phyloP scores from a whole-genome alignment of 2,797 vertebrate species.

The Coendou prehensilis region DNA sequence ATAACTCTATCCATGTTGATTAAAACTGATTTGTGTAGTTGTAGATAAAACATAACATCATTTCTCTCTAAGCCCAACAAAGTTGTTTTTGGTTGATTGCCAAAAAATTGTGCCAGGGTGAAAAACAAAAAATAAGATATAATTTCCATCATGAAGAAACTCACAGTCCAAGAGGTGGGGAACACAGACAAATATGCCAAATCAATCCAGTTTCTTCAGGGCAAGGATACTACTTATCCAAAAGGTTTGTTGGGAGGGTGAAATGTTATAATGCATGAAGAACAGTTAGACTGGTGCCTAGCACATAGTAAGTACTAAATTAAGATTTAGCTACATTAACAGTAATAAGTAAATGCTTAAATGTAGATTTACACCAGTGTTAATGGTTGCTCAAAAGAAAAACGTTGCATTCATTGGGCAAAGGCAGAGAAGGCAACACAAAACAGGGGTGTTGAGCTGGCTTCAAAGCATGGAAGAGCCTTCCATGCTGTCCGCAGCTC shows the following conservation, averaged over 20 bases:
- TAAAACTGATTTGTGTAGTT: slow-evolving; percentile 17
- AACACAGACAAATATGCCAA: background rate
- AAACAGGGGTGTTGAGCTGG: background rate
- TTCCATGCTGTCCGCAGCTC: background rate
- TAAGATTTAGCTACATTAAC: background rate
- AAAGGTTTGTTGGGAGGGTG: background rate
- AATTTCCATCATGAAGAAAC: background rate
- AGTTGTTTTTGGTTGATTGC: slow-evolving; percentile 23
- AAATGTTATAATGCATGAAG: background rate
- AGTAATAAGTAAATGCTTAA: background rate
- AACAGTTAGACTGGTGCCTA: background rate
- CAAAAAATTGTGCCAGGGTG: background rate
- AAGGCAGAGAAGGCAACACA: background rate
- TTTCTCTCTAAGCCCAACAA: slow-evolving; percentile 25
- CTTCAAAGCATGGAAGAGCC: background rate
- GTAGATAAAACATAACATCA: background rate
- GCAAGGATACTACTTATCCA: background rate
- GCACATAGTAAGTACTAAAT: background rate
- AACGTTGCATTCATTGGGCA: background rate
- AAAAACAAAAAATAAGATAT: background rate
- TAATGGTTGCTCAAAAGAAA: background rate
- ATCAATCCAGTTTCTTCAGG: background rate
- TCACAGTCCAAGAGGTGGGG: rapidly evolving
- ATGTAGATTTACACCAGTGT: background rate
- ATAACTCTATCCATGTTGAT: slow-evolving; percentile 5